phyloP scores from a whole-genome alignment of 2,113 vertebrate species.

The Butorides virescens region DNA sequence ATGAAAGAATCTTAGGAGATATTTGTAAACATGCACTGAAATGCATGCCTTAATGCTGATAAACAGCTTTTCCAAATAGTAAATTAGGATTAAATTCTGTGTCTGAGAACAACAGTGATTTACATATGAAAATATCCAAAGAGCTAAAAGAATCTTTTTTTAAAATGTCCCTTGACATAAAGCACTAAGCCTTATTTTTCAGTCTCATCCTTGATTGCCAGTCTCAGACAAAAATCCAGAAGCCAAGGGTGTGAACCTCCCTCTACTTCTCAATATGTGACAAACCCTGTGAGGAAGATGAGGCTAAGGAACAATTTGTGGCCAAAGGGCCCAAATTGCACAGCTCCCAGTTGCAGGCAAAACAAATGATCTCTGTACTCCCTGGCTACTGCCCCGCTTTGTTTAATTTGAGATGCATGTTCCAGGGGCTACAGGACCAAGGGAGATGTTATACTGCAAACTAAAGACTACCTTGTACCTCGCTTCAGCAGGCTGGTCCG shows the following conservation, averaged over 20 bases:
- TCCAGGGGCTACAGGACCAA: background rate
- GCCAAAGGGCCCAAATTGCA: background rate
- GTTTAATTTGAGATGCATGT: accelerated
- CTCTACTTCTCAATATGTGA: accelerated
- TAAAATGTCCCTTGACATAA: background rate
- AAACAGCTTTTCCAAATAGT: background rate
- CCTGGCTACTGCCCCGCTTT: accelerated
- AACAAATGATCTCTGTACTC: background rate
- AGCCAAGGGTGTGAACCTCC: background rate
- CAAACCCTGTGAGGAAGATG: accelerated
- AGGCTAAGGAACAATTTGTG: background rate
- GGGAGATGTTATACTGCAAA: background rate
- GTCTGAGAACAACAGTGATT: background rate
- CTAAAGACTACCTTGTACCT: constrained; percentile 74
- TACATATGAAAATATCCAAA: background rate
- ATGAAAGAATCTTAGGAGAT: background rate
- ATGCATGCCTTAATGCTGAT: background rate
- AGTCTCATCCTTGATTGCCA: background rate
- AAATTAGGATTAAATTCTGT: background rate
- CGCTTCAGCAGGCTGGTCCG: constrained; percentile 90
- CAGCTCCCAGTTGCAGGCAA: background rate
- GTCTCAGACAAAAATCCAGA: background rate
- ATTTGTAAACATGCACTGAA: background rate
- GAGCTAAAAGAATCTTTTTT: background rate
- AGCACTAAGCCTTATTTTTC: background rate